A percentile compares a stretch with the other conserved stretches of the same genome.
Evolutionary conservation across 2,797 vertebrate genomes (phyloP).

Genomic region (Coluber constrictor): DNA sequence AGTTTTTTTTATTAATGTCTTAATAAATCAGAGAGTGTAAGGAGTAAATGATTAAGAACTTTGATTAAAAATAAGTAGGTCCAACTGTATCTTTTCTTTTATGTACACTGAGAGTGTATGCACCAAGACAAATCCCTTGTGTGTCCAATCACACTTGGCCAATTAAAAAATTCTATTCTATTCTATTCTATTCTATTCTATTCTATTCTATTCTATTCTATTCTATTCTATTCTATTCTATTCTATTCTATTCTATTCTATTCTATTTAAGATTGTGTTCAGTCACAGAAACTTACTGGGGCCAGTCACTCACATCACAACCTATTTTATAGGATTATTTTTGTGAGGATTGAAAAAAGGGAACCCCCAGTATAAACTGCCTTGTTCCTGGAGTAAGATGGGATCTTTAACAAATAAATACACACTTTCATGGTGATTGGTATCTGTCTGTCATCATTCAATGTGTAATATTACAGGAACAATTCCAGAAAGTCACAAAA

Average conservation of each 20-base stretch:
- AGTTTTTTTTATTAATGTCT: background rate
- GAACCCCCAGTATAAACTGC: background rate
- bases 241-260: too few species aligned
- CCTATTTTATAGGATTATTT: background rate
- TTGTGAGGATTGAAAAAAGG: background rate
- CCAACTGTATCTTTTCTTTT: background rate
- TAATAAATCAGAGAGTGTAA: background rate
- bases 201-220: too few species aligned
- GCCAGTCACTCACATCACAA: background rate
- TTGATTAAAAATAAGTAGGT: background rate
- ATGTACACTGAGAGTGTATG: too few species aligned
- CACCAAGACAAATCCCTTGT: too few species aligned
- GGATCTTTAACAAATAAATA: background rate
- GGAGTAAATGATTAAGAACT: background rate
- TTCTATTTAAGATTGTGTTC: background rate
- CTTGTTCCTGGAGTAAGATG: background rate
- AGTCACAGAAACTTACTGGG: background rate
- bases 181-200: too few species aligned
- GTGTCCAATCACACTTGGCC: too few species aligned
- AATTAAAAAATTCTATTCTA: too few species aligned
- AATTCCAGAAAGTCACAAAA: background rate
- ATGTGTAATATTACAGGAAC: background rate
- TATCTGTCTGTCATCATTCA: background rate
- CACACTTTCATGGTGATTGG: background rate
- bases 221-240: too few species aligned